Base-by-base conservation (phyloP, 2,888 invertebrate genomes). In the Parnassius smintheus region DNA sequence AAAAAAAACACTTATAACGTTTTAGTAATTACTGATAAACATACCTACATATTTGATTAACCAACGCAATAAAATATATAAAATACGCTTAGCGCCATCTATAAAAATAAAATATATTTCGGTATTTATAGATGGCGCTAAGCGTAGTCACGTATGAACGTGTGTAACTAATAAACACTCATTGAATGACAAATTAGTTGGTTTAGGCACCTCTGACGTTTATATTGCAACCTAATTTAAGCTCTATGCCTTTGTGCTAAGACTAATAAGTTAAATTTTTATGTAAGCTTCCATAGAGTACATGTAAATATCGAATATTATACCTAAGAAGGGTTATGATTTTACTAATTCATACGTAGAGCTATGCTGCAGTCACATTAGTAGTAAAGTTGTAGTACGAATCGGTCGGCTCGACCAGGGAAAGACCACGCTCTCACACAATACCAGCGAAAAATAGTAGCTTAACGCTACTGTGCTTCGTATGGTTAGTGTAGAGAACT, bases 301-400 rank as follows among this genome's bases (percentile, higher is more conserved):
- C 46, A 50, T 46, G 53, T 51, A 59, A 59, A 59, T 59, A 51
- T 56, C 56, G 63, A 45, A 61, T 18, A 18, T n/a, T 56, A 61
- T 56, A 63, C 55, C 56, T 63, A 62, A 59, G 53, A 59, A 48
- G 59, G 63, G 59, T 56, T 59, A 59, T 59, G 59, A 63, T 63
- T 59, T 63, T 63, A 59, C 59, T 63, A 59, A 63, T 59, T 63
- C 59, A 61, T 56, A 56, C n/a, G n/a, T n/a, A n/a, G 18, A 18
- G 18, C 18, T 1, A 18, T 18, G 18, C 18, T 18, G 18, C 18
- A 18, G 18, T 18, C 18, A 18, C 1, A 18, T 18, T 18, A 18
- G 18, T 1, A 18, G 18, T 18, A 18, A 1, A 1, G 18, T 18
- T 18, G 18, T 18, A 18, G 18, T 1, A 18, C 18, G 18, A 18